Conservation (phyloP, 2,113 vertebrate species). For the Nothoprocta pentlandii region DNA sequence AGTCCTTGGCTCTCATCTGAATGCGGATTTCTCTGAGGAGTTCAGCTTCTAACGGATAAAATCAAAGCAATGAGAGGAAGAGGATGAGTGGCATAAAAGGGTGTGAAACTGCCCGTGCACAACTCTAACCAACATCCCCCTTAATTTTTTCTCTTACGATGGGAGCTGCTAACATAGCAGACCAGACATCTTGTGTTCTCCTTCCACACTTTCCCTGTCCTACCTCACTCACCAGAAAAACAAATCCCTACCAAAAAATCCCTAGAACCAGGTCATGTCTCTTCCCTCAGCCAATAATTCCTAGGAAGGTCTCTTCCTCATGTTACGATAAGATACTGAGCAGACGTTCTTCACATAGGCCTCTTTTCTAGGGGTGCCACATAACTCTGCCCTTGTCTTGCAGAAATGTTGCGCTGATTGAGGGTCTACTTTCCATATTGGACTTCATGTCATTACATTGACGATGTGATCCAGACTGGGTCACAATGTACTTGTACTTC, state of each 20-base stretch:
- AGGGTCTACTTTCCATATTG: not conserved
- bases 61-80: conserved; percentile 33
- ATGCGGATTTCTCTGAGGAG: conserved; percentile 82
- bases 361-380: not conserved
- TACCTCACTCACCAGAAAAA: not conserved
- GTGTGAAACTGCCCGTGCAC: not conserved
- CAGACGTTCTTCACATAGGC: not conserved
- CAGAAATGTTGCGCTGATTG: not conserved
- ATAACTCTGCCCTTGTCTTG: not conserved
- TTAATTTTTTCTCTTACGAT: not conserved
- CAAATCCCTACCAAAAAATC: not conserved
- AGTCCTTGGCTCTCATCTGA: conserved; percentile 82
- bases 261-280: not conserved
- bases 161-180: not conserved
- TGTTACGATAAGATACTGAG: not conserved
- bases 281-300: not conserved
- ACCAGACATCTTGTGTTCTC: not conserved
- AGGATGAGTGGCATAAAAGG: not conserved
- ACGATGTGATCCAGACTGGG: not conserved
- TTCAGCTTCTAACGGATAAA: conserved; percentile 82
- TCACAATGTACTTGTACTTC: not conserved
- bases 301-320: not conserved
- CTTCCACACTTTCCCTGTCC: not conserved
- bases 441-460: not conserved
- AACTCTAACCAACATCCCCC: not conserved